A percentile compares a stretch with the other conserved stretches of the same genome.
Conservation (phyloP, 2,797 vertebrate genomes). For the Enteromius anoplus region DNA sequence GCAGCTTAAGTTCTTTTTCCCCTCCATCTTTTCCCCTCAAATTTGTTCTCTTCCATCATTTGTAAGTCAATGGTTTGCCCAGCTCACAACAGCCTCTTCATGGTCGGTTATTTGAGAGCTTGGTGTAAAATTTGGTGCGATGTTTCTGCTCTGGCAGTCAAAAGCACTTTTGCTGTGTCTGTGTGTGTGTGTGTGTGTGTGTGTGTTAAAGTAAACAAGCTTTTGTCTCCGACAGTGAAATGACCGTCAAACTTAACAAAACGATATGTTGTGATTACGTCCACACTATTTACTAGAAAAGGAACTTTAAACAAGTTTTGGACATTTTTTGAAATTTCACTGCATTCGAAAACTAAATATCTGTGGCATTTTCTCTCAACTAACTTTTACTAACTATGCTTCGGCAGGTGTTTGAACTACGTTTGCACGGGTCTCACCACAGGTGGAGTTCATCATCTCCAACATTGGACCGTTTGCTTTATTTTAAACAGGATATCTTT, state of each 20-base stretch:
- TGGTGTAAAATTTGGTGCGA: slow-evolving; percentile 58
- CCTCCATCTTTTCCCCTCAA: slow-evolving; percentile 65
- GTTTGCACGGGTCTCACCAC: background rate
- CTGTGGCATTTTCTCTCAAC: background rate
- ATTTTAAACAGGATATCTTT: background rate
- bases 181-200: slow-evolving; percentile 1
- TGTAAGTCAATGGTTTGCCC: slow-evolving; percentile 57
- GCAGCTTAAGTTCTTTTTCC: slow-evolving; percentile 83
- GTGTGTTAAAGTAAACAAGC: slow-evolving; percentile 35
- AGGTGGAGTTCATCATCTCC: slow-evolving; percentile 2
- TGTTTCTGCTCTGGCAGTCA: slow-evolving; percentile 54
- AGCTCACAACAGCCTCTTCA: slow-evolving; percentile 57
- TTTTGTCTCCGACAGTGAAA: slow-evolving; percentile 23
- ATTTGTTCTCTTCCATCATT: slow-evolving; percentile 74
- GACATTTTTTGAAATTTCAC: background rate
- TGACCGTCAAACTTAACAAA: background rate
- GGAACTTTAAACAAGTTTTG: background rate
- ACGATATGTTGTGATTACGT: background rate
- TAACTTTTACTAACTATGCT: background rate
- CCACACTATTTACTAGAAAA: background rate
- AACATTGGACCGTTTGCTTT: background rate
- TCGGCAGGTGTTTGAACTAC: background rate
- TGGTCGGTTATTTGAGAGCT: slow-evolving; percentile 53
- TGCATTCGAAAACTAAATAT: background rate
- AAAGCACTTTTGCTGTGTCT: slow-evolving; percentile 40